Evolutionary conservation across 2,113 vertebrate genomes (phyloP).

Genomic region (Alethe diademata): DNA sequence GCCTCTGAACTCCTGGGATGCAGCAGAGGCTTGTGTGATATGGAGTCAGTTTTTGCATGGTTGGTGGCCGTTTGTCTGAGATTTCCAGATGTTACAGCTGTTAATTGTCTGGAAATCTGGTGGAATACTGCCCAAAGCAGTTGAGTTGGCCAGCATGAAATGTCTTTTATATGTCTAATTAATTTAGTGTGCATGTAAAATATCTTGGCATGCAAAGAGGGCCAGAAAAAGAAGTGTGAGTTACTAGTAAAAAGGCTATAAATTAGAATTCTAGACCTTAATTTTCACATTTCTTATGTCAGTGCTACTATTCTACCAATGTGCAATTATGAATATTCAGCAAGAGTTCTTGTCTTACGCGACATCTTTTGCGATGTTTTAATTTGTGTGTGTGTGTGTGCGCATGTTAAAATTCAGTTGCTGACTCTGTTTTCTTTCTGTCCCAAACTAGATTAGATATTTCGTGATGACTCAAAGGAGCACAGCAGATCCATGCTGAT

Average conservation of each 20-base stretch:
- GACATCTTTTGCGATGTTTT: neutral
- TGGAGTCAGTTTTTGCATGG: neutral
- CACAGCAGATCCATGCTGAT: neutral
- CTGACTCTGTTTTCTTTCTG: neutral
- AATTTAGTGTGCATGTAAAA: neutral
- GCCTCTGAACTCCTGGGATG: neutral
- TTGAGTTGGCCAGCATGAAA: neutral
- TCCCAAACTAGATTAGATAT: neutral
- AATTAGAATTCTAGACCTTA: neutral
- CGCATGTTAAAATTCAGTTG: neutral
- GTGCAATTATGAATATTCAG: neutral
- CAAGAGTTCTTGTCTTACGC: neutral
- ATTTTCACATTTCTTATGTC: neutral
- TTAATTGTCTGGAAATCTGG: constrained; percentile 42
- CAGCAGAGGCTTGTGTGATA: neutral
- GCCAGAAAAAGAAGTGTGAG: neutral
- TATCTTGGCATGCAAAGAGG: neutral
- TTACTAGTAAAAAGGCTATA: neutral
- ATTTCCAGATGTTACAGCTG: constrained; percentile 38
- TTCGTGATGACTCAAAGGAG: neutral
- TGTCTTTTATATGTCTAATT: constrained; percentile 19
- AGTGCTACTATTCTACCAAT: neutral
- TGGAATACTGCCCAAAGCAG: constrained; percentile 37
- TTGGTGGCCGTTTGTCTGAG: constrained; percentile 24
- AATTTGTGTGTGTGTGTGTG: neutral